Evolutionary conservation across 1,140 invertebrate species (phyloP).

Genomic region (Orchesella cincta): DNA sequence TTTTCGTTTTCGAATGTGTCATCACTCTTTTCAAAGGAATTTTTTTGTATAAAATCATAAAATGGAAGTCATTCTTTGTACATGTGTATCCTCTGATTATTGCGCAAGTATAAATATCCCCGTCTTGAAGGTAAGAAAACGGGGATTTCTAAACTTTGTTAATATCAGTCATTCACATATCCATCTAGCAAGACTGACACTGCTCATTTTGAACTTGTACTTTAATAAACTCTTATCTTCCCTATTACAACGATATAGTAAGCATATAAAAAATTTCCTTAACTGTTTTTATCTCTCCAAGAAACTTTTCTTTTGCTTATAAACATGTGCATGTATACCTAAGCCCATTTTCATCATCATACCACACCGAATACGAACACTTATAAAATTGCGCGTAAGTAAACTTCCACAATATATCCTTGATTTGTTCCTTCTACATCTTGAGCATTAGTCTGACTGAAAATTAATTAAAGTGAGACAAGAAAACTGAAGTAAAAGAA

Average conservation of each 20-base stretch:
- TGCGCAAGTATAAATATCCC: too few species aligned
- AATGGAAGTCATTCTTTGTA: neutral
- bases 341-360: too few species aligned
- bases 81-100: too few species aligned
- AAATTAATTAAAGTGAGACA: constrained; percentile 29
- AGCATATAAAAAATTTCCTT: too few species aligned
- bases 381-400: too few species aligned
- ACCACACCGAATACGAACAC: too few species aligned
- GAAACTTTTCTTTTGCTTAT: neutral
- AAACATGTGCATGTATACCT: too few species aligned
- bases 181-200: constrained; percentile 13
- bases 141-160: constrained; percentile 13
- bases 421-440: neutral
- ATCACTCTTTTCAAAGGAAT: neutral
- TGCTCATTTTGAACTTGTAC: neutral
- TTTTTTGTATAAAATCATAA: neutral
- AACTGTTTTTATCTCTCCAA: neutral
- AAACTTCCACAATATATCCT: neutral
- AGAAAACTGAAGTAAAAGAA: constrained; percentile 35
- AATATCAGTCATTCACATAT: constrained; percentile 18
- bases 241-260: neutral
- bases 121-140: neutral
- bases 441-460: constrained; percentile 12
- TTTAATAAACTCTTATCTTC: constrained; percentile 5
- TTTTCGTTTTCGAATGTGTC: neutral